Base-by-base conservation (phyloP, 2,888 invertebrate species). In the Litoditis marina region DNA sequence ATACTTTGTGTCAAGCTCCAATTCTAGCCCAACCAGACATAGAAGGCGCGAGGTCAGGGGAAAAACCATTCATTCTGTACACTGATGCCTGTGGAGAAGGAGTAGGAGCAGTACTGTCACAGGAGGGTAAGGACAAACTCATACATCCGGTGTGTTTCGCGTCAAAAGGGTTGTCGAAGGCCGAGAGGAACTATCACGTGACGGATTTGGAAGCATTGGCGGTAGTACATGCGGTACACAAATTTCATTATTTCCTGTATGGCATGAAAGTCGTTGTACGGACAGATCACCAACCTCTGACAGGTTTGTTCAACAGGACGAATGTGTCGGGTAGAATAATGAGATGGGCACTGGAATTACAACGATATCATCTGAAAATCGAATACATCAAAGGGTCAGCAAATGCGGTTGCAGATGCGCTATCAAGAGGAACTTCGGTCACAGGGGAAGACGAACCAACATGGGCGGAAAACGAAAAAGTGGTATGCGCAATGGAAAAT, bases 61-160 rank as follows among this genome's bases (percentile, higher is more conserved):
- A 55, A 2, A 49, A 54, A 31, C 65, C 64, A 32, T 76, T 76
- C 34, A 47, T 59, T 0, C 57, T 76, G 1, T 60, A 52, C 39
- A 73, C 76, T 0, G 76, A 76, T 56, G 76, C 73, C 0, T 60
- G 60, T n/a, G 39, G 52, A 19, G 31, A 58, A 5, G 76, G 73
- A 8, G 19, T 76, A 1, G 68, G 71, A 19, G 71, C 67, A 0
- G 67, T 76, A 0, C 36, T 76, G 22, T 62, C 65, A 8, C 73
- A 76, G 47, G 25, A 28, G 30, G 61, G 55, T 11, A 11, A 36
- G 5, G 62, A 69, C 8, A 63, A 64, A 7, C 11, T 39, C 8
- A 3, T 60, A 0, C 68, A 69, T 25, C 76, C 76, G 28, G 60
- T 73, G 6, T 8, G 25, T 16, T 54, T 54, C 28, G 58, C 62